Evolutionary conservation across 2,888 invertebrate species (phyloP), one percentile per base, ranked within the genome.

Genomic region (Lymantria dispar): DNA sequence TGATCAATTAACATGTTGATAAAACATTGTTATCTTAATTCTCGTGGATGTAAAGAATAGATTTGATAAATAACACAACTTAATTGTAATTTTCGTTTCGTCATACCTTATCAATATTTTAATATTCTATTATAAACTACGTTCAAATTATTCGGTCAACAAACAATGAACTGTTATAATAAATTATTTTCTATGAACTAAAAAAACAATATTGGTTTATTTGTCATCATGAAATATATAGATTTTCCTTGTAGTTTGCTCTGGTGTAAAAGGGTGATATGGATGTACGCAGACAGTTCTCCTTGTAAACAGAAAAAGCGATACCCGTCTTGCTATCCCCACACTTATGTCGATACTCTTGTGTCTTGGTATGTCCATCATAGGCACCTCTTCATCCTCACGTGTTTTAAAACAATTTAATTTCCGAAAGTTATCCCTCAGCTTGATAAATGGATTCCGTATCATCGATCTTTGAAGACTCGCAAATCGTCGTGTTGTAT

Each of bases 181-280:
- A 11, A 36, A 36, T 38, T 38, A 38, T 12, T 38, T n/a, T 3
- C n/a, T 38, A 33, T 33, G 8, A 8, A 8, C 8, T 33, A 33
- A 33, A 1, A 7, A 33, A 10, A 33, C 33, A 33, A 5, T 10
- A 33, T 8, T 5, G 10, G 50, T 49, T 60, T 52, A 62, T 64
- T 79, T 81, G 45, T 84, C 76, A 45, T 87, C 82, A 39, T 65
- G 56, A 49, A 74, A 72, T 31, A 85, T 57, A 54, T 81, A 70
- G 33, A 91, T 81, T 74, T 89, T 90, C 62, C 91, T 80, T 8
- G 87, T 80, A 0, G 83, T 84, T 64, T 87, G 87, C 47, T 76
- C 77, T 8, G 91, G 91, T 12, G 87, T 88, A 54, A 76, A 91
- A 0, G 91, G 91, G 52, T 91, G 91, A 57, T 88, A 91, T 0